phyloP scores from a whole-genome alignment of 1,140 invertebrate species.

The Rhagoletis zephyria region DNA sequence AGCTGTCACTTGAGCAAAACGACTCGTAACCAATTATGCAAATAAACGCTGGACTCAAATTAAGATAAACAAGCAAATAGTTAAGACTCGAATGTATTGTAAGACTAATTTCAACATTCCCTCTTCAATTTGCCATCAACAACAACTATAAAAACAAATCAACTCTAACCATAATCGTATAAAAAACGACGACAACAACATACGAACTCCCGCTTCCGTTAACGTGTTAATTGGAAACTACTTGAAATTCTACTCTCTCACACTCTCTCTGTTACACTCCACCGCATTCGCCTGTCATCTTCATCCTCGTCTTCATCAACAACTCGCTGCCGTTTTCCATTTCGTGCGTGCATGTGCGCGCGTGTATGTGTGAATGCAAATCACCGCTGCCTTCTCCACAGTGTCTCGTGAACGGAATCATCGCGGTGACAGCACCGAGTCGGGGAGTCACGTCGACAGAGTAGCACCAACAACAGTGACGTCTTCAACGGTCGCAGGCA shows the following conservation, averaged over 20 bases:
- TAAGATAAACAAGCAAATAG: not conserved
- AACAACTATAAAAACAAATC: not conserved
- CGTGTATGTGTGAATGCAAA: not conserved
- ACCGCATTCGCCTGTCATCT: not conserved
- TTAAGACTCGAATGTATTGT: too few species aligned
- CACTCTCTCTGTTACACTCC: not conserved
- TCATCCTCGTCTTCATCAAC: too few species aligned
- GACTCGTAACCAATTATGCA: too few species aligned
- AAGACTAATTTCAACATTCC: too few species aligned
- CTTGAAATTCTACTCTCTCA: not conserved
- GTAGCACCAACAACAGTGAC: slow-evolving; percentile 1
- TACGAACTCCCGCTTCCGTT: not conserved
- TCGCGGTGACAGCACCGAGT: slow-evolving; percentile 55
- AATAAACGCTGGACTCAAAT: not conserved
- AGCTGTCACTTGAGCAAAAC: not conserved
- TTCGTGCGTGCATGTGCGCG: not conserved
- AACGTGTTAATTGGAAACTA: slow-evolving; percentile 2
- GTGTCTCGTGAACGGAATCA: slow-evolving; percentile 69
- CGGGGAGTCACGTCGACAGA: slow-evolving; percentile 3
- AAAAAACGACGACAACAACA: slow-evolving; percentile 5
- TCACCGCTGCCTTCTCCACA: slow-evolving; percentile 56
- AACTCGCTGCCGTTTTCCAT: not conserved
- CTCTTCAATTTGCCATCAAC: too few species aligned
- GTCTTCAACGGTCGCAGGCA: slow-evolving; percentile 18
- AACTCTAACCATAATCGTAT: not conserved